Percentiles rank a stretch among this genome's conserved stretches.
These are phyloP conservation scores for Buceros bicornis DNA, from an alignment of 2,797 vertebrate genomes.

Conservation along the genomic window DNA sequence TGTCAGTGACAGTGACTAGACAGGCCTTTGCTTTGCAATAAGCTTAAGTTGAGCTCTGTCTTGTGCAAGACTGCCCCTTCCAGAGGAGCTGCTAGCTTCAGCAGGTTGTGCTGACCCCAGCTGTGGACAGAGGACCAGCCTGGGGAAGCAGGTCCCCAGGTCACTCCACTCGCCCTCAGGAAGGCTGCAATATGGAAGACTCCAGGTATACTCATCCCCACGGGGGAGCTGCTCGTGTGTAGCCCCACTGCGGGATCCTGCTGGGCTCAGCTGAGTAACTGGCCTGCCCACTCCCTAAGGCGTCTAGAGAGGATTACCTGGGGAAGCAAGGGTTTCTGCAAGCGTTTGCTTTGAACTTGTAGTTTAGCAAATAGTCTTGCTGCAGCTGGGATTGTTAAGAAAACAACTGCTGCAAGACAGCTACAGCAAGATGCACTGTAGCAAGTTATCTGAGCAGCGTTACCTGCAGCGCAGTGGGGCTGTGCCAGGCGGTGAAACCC, in stretches of 20 bases:
- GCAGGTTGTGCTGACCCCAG: not conserved
- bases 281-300: not conserved
- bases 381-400: not conserved
- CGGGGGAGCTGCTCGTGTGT: not conserved
- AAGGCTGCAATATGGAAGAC: not conserved
- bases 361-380: not conserved
- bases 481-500: not conserved
- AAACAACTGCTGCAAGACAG: not conserved
- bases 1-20: not conserved
- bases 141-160: not conserved
- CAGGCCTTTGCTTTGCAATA: not conserved
- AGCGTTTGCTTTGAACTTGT: not conserved
- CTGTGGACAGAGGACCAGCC: not conserved
- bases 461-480: not conserved
- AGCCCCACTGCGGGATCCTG: not conserved
- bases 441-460: not conserved
- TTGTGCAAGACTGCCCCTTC: not conserved
- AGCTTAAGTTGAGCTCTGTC: not conserved
- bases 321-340: not conserved
- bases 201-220: not conserved
- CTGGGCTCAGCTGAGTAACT: not conserved
- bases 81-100: not conserved
- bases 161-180: not conserved
- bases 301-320: not conserved
- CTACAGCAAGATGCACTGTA: not conserved